These are phyloP conservation scores for Pristis pectinata DNA, from an alignment of 2,797 vertebrate species.

Conservation along the genomic window DNA sequence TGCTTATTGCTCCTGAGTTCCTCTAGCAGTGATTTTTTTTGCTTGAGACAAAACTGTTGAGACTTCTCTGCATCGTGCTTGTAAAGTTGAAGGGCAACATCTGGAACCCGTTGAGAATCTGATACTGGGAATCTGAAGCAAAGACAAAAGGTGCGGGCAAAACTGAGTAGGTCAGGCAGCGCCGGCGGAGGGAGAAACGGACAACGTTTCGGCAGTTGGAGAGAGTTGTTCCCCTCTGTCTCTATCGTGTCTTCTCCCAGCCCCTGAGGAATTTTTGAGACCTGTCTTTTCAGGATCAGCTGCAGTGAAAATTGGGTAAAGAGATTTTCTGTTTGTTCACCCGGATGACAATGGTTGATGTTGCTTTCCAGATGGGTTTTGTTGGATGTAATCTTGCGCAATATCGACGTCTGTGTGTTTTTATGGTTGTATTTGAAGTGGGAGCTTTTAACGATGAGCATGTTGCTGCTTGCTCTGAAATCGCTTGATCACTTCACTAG, in stretches of 20 bases:
- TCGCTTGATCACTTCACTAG: no score
- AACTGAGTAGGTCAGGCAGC: no score
- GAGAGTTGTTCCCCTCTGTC: not conserved
- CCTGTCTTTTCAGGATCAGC: not conserved
- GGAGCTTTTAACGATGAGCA: not conserved
- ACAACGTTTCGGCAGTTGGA: no score
- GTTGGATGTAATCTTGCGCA: not conserved
- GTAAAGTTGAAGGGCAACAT: conserved; percentile 3
- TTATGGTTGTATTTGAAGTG: not conserved
- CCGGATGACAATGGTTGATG: no score
- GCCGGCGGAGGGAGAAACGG: no score
- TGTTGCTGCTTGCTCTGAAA: not conserved
- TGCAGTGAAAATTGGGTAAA: not conserved
- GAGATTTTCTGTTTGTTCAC: not conserved
- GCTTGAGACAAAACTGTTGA: no score
- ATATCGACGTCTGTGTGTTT: not conserved
- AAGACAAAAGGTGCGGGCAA: no score
- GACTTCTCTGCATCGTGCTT: no score
- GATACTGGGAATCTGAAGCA: no score
- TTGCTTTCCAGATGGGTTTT: not conserved
- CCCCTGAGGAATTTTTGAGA: no score
- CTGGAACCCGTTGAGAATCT: not conserved
- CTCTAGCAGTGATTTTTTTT: no score
- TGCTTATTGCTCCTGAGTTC: no score
- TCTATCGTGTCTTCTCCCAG: not conserved